Conservation (phyloP, 2,888 invertebrate genomes). For the Thelaira solivaga region DNA sequence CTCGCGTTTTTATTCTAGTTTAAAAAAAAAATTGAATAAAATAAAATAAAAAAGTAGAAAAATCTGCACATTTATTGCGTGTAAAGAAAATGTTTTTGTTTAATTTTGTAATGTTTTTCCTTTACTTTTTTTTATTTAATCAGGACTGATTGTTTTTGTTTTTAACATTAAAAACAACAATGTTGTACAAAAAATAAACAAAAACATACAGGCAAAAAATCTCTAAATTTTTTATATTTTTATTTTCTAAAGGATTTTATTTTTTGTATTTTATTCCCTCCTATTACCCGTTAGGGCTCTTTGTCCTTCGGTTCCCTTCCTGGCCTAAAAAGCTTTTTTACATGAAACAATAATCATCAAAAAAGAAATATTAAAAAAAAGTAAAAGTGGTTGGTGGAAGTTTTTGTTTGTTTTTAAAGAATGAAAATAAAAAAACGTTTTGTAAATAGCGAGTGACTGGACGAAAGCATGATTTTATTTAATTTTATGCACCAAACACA, state of each 20-base stretch:
- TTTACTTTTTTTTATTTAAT: not conserved
- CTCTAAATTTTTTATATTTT: not conserved
- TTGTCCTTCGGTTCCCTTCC: conserved; percentile 26
- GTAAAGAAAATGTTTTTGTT: conserved; percentile 30
- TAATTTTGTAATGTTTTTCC: not conserved
- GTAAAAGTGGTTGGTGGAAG: no score
- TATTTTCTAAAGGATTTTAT: not conserved
- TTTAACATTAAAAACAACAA: not conserved
- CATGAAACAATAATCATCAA: conserved; percentile 33
- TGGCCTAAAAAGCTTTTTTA: conserved; percentile 20
- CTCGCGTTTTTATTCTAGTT: no score
- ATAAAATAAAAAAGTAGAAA: not conserved
- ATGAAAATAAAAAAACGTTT: conserved; percentile 6
- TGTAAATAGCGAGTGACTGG: not conserved
- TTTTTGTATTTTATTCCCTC: not conserved
- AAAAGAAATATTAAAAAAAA: not conserved
- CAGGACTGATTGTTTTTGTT: not conserved
- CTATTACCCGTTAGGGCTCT: not conserved
- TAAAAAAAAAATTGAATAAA: no score
- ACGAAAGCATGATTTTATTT: conserved; percentile 8
- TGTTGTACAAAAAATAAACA: conserved; percentile 41
- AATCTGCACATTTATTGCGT: conserved; percentile 41
- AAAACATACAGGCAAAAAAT: conserved; percentile 12
- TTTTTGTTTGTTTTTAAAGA: no score
- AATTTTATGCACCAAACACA: no score